Conservation (phyloP, 2,113 vertebrate genomes). For the Marmota monax region DNA sequence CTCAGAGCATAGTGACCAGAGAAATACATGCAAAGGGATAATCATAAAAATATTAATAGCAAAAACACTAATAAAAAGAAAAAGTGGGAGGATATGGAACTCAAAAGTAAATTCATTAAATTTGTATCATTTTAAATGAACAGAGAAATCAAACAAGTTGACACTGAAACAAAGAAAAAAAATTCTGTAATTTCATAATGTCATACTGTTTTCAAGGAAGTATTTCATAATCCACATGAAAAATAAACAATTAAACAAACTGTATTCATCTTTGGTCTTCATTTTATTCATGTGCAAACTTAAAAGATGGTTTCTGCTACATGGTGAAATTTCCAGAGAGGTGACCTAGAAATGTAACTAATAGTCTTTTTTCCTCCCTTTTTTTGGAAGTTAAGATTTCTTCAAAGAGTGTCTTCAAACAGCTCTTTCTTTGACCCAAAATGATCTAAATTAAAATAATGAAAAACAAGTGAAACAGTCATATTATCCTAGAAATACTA, state of each 20-base stretch:
- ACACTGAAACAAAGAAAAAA: slow-evolving; percentile 62
- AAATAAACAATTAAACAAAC: slow-evolving; percentile 16
- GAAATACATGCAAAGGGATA: neutral
- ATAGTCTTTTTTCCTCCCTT: neutral
- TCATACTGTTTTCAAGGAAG: slow-evolving; percentile 58
- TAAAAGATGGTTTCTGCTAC: neutral
- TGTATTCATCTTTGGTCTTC: slow-evolving; percentile 55
- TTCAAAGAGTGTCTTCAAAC: slow-evolving; percentile 5
- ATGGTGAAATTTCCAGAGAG: slow-evolving; percentile 61
- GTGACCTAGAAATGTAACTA: slow-evolving; percentile 27
- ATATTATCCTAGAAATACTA: slow-evolving; percentile 7
- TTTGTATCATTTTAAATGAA: neutral
- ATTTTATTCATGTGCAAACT: slow-evolving; percentile 47
- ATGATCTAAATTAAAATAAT: neutral
- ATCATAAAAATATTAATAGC: neutral
- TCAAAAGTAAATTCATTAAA: neutral
- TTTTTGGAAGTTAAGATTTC: neutral
- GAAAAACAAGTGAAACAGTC: slow-evolving; percentile 33
- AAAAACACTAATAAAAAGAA: neutral
- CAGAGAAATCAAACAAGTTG: slow-evolving; percentile 42
- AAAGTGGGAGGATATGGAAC: neutral
- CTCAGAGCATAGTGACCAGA: neutral
- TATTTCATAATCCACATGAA: slow-evolving; percentile 28
- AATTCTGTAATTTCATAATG: slow-evolving; percentile 15
- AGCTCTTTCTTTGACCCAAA: slow-evolving; percentile 35